Base-by-base conservation (phyloP, 30 jellyfish, hydroid and myxozoan species). In the Aurelia aurita region DNA sequence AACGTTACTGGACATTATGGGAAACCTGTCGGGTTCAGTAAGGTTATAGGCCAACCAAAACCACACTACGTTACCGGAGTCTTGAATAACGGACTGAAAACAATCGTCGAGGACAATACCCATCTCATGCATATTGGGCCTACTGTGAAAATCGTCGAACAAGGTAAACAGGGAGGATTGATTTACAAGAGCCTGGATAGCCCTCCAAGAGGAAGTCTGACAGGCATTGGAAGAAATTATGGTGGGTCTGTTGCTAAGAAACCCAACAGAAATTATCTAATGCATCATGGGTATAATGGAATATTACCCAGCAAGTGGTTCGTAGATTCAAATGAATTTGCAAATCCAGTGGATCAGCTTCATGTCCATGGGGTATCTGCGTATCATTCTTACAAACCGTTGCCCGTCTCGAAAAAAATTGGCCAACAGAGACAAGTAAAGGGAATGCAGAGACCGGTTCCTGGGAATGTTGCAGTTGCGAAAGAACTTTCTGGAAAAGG, bases 111-210 rank as follows among this genome's bases (percentile, higher is more conserved):
- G 27, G 81, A 43, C 25, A 46, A 71, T 25, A 49, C 26, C 16
- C 75, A 45, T 3, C 28, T 83, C 32, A 83, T 58, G 87, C 93
- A 69, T 22, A 25, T 83, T 12, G 93, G 93, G 31, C 93, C 93
- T 5, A 83, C 93, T 35, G 72, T 71, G 34, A 83, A 83, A 60
- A 83, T 83, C 3, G 87, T 83, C 19, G 93, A 83, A 44, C 49
- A 60, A 16, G 67, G 54, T 9, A 51, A 71, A 8, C 80, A 74
- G 1, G 86, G 93, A 5, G 93, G 93, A n/a, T 16, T 71, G 8
- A 83, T 83, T 71, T 83, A 62, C 35, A 66, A 59, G 46, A 58
- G 49, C 32, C 44, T 83, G 20, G 87, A 69, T 22, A 69, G 69
- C 18, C 93, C 88, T 4, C 27, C 79, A 5, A 54, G 45, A 35